phyloP scores from a whole-genome alignment of 1,140 invertebrate species.

The Aphelenchoides fujianensis region DNA sequence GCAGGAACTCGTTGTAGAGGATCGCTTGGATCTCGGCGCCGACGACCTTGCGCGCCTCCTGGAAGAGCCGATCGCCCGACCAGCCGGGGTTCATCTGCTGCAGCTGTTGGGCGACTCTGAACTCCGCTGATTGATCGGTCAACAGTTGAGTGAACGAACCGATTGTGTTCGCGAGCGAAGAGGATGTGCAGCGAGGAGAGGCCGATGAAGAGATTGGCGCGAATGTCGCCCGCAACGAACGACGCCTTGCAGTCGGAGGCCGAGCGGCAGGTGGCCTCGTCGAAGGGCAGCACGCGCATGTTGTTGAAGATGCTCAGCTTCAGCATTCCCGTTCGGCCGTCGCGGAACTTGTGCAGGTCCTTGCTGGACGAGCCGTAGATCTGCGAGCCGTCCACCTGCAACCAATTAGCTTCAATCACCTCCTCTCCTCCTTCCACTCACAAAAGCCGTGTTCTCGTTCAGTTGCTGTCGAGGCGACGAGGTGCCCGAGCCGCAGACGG shows the following conservation, averaged over 20 bases:
- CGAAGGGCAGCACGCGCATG: conserved; percentile 57
- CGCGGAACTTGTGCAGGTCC: conserved; percentile 60
- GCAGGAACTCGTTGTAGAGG: conserved; percentile 54
- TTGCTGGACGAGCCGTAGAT: conserved; percentile 60
- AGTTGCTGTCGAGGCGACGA: conserved; percentile 55
- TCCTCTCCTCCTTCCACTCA: conserved; percentile 52
- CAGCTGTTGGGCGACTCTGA: conserved; percentile 21
- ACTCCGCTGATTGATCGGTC: neutral
- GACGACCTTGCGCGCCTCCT: conserved; percentile 67
- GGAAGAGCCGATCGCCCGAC: conserved; percentile 55
- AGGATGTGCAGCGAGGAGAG: conserved; percentile 60
- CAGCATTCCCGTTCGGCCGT: conserved; percentile 58
- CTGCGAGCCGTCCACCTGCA: conserved; percentile 56
- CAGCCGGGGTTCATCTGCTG: conserved; percentile 45
- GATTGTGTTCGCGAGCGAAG: conserved; percentile 61
- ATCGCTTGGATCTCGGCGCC: conserved; percentile 63
- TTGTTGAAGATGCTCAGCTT: conserved; percentile 61
- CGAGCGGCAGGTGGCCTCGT: conserved; percentile 50
- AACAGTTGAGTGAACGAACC: conserved; percentile 42
- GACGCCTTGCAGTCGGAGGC: conserved; percentile 49
- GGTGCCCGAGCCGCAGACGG: conserved; percentile 54
- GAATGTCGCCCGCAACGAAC: conserved; percentile 60
- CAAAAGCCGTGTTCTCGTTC: conserved; percentile 59
- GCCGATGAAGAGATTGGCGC: conserved; percentile 60
- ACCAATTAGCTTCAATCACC: too few relatives aligned